Conservation (phyloP, 2,797 vertebrate species). For the Tangara arthus region DNA sequence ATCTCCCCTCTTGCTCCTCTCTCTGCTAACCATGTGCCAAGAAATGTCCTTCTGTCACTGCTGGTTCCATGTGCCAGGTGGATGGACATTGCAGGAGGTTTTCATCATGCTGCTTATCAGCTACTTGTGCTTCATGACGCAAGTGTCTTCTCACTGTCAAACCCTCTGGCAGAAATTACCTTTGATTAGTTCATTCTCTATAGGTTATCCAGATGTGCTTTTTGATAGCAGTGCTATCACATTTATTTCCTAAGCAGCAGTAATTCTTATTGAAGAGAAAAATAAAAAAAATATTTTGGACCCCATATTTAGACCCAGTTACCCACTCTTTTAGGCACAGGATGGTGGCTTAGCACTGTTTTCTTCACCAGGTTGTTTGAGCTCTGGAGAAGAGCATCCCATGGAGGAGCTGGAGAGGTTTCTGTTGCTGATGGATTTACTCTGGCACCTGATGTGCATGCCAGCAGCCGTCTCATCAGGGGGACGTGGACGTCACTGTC, state of each 20-base stretch:
- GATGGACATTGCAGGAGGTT: constrained; percentile 10
- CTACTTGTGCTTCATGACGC: neutral
- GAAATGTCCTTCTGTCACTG: constrained; percentile 36
- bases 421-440: neutral
- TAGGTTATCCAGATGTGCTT: neutral
- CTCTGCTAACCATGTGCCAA: constrained; percentile 17
- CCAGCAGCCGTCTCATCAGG: neutral
- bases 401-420: neutral
- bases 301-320: neutral
- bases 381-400: neutral
- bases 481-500: constrained; percentile 57
- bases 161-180: neutral
- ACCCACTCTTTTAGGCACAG: neutral
- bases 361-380: neutral
- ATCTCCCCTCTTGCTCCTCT: constrained; percentile 62
- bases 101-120: constrained; percentile 38
- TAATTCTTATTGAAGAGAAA: neutral
- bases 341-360: neutral
- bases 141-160: constrained; percentile 6
- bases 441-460: neutral
- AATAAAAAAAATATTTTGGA: neutral
- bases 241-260: neutral
- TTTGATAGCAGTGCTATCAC: neutral
- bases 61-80: neutral
- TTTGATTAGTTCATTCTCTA: constrained; percentile 2